phyloP scores from a whole-genome alignment of 2,113 vertebrate species.

The Astur gentilis region DNA sequence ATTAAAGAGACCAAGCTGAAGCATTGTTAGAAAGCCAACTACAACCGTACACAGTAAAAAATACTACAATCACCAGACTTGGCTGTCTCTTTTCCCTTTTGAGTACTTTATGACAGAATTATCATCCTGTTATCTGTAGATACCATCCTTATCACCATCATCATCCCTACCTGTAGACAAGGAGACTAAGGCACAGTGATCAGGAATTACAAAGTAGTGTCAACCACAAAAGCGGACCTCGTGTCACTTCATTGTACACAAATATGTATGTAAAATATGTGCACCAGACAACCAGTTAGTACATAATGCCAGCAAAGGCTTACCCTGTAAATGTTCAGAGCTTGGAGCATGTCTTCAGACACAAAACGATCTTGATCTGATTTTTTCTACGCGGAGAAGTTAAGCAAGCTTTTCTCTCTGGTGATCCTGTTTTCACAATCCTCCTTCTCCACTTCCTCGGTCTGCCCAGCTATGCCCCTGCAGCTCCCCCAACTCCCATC shows the following conservation, averaged over 20 bases:
- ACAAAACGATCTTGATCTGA: background rate
- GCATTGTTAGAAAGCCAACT: background rate
- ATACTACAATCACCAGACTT: background rate
- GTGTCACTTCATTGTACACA: background rate
- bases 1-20: background rate
- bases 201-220: background rate
- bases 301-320: background rate
- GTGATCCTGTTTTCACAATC: background rate
- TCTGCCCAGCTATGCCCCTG: background rate
- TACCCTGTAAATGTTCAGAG: background rate
- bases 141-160: background rate
- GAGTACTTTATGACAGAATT: background rate
- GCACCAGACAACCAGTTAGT: background rate
- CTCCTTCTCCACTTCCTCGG: background rate
- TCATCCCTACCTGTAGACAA: background rate
- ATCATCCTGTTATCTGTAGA: background rate
- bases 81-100: background rate
- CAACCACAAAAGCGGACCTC: background rate
- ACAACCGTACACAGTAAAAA: background rate
- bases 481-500: background rate
- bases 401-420: background rate
- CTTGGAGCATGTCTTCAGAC: background rate
- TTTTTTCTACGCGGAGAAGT: background rate
- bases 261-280: background rate
- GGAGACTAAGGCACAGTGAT: background rate